Percentiles rank a stretch among this genome's conserved stretches.
These are phyloP conservation scores for Ophiothrix spiculata DNA, from an alignment of 35 echinoderm and acorn worm genomes.

Conservation along the genomic window DNA sequence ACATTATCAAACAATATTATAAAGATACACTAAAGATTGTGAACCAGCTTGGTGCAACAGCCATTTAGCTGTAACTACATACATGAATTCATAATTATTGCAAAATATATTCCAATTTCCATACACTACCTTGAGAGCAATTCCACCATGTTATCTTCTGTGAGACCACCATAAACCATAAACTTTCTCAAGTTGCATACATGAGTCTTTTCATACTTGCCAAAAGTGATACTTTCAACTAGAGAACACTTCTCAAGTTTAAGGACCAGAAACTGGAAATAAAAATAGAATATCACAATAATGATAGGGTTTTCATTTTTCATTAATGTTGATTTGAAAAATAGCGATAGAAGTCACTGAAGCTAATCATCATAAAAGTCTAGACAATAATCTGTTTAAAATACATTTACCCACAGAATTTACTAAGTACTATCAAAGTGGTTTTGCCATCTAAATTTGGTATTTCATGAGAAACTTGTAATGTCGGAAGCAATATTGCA, in stretches of 20 bases:
- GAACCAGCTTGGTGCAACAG: no score
- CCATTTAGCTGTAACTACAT: no score
- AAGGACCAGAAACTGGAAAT: slow-evolving; percentile 72
- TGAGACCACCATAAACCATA: slow-evolving; percentile 70
- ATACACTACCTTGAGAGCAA: slow-evolving; percentile 80
- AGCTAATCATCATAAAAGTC: not conserved
- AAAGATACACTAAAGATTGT: no score
- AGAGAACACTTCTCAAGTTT: slow-evolving; percentile 75
- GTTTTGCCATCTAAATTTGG: no score
- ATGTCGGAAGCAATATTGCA: no score
- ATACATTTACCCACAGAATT: not conserved
- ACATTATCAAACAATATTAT: not conserved
- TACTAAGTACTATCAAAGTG: not conserved
- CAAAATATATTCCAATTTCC: no score
- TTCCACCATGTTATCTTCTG: slow-evolving; percentile 93
- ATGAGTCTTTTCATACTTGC: slow-evolving; percentile 96
- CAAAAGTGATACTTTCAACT: slow-evolving; percentile 88
- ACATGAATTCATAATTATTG: no score
- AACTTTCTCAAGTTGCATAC: slow-evolving; percentile 95
- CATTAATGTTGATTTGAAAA: not conserved
- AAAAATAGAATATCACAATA: no score
- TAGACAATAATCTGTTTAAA: not conserved
- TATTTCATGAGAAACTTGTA: no score
- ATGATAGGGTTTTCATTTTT: no score
- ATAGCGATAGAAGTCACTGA: not conserved